Evolutionary conservation across 2,888 invertebrate genomes (phyloP).

Genomic region (Micropterix aruncella): DNA sequence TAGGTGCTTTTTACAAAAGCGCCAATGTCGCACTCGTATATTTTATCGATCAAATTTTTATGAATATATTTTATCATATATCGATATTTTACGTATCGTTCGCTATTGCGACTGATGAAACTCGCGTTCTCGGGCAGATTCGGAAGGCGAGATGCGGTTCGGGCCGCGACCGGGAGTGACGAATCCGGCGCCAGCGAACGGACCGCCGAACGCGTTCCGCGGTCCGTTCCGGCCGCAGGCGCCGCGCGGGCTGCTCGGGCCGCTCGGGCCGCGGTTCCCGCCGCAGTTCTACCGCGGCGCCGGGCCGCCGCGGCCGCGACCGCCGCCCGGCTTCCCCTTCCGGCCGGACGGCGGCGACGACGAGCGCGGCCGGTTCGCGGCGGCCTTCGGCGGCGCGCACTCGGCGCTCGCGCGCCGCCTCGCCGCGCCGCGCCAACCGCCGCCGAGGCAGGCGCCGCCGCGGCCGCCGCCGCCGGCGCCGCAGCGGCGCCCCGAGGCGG

Average conservation of each 20-base stretch:
- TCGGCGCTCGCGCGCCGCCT: background rate
- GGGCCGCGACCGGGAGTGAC: background rate
- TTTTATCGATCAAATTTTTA: too few relatives aligned
- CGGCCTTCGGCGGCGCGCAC: background rate
- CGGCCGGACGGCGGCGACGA: conserved; percentile 1
- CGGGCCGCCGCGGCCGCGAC: conserved; percentile 2
- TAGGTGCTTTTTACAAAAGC: too few relatives aligned
- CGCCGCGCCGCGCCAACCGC: background rate
- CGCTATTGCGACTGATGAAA: too few relatives aligned
- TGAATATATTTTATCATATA: too few relatives aligned
- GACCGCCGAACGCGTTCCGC: background rate
- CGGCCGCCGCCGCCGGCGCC: background rate
- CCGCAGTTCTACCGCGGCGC: background rate
- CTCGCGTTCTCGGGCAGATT: too few relatives aligned
- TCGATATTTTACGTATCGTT: too few relatives aligned
- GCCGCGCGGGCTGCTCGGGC: conserved; percentile 8
- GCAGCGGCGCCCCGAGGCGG: conserved; percentile 19
- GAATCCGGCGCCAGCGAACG: background rate
- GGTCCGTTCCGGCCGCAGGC: conserved; percentile 16
- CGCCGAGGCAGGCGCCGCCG: too few relatives aligned
- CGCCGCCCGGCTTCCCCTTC: background rate
- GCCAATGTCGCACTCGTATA: too few relatives aligned
- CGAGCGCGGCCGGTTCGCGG: background rate
- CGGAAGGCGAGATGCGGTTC: too few relatives aligned
- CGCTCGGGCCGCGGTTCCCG: conserved; percentile 1